Evolutionary conservation across 2,888 invertebrate genomes (phyloP).

Genomic region (Noctua janthe): DNA sequence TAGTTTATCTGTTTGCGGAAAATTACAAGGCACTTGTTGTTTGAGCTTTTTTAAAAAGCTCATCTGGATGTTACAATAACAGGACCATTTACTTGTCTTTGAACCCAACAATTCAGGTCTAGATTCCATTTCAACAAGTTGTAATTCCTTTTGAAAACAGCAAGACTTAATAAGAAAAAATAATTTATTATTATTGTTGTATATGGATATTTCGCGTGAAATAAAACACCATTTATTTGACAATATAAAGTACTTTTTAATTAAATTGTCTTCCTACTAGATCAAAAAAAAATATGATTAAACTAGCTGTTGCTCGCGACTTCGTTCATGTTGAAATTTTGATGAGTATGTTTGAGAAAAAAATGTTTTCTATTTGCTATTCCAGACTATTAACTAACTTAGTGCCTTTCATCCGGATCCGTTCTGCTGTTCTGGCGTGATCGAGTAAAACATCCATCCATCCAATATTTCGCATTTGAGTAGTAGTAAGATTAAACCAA

Average conservation of each 20-base stretch:
- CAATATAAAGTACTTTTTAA: not conserved
- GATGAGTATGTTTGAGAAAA: not conserved
- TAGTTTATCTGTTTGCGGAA: conserved; percentile 42
- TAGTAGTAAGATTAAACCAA: not conserved
- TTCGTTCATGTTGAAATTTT: not conserved
- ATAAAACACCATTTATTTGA: too few species aligned
- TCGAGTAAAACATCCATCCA: not conserved
- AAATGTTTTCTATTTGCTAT: not conserved
- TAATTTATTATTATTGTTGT: too few species aligned
- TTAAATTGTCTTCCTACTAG: not conserved
- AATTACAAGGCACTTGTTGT: conserved; percentile 28
- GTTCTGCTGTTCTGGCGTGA: not conserved
- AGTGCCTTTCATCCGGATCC: not conserved
- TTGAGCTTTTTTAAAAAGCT: not conserved
- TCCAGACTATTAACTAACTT: not conserved
- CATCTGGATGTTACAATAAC: not conserved
- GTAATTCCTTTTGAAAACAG: not conserved
- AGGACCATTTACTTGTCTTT: not conserved
- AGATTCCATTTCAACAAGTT: not conserved
- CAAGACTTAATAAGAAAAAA: not conserved
- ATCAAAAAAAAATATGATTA: too few species aligned
- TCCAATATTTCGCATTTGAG: too few species aligned
- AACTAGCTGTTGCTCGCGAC: not conserved
- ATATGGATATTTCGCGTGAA: too few species aligned
- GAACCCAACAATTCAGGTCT: not conserved